Conservation (phyloP, 2,888 invertebrate species). For the Piscicola geometra region DNA sequence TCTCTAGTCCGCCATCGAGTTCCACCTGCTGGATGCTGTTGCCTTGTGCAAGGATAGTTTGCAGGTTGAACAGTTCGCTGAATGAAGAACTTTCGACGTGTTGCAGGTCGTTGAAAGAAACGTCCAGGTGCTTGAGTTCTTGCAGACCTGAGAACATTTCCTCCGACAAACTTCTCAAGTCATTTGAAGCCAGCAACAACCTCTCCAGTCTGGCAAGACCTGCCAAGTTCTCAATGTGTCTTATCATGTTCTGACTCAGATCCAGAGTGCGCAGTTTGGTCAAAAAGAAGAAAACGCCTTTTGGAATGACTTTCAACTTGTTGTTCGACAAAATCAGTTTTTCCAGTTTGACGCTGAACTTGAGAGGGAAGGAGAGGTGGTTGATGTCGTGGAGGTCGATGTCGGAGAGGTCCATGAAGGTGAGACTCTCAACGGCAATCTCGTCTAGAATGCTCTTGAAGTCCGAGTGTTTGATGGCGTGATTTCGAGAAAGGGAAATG, state of each 20-base stretch:
- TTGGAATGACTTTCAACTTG: slow-evolving; percentile 3
- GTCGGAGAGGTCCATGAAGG: not conserved
- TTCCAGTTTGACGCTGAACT: not conserved
- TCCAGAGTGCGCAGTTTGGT: not conserved
- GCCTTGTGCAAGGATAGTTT: not conserved
- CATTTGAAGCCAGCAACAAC: not conserved
- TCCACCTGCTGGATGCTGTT: not conserved
- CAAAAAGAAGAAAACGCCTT: slow-evolving; percentile 7
- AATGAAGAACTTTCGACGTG: not conserved
- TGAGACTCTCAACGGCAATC: not conserved
- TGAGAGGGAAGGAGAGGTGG: not conserved
- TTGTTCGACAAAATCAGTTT: not conserved
- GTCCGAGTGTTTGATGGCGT: not conserved
- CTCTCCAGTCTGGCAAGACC: not conserved
- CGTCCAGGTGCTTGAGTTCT: slow-evolving; percentile 2
- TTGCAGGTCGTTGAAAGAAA: not conserved
- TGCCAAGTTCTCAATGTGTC: not conserved
- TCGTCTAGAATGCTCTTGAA: slow-evolving; percentile 5
- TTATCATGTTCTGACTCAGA: slow-evolving; percentile 4
- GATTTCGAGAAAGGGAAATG: not conserved
- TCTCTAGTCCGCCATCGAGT: not conserved
- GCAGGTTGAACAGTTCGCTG: slow-evolving; percentile 4
- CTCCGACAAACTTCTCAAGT: not conserved
- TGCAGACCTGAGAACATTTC: slow-evolving; percentile 5
- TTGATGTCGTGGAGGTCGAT: not conserved